Evolutionary conservation across 2,888 invertebrate species (phyloP).

Genomic region (Zonitis immaculata): DNA sequence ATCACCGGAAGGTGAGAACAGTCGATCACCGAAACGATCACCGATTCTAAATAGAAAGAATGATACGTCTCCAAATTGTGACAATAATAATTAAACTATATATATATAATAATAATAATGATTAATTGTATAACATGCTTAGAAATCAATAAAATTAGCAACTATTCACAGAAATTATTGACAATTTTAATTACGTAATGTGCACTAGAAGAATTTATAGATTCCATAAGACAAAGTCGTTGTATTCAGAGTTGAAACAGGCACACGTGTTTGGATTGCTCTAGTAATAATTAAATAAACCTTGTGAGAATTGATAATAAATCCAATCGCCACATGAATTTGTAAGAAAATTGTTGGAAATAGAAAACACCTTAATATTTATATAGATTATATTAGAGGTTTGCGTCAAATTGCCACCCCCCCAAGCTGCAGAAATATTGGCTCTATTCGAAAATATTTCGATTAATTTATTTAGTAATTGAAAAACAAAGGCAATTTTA

Average conservation of each 20-base stretch:
- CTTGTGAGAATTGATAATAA: too few relatives aligned
- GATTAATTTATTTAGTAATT: too few relatives aligned
- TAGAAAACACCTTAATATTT: too few relatives aligned
- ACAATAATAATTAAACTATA: neutral
- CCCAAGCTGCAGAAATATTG: too few relatives aligned
- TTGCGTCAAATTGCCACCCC: neutral
- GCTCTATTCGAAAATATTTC: too few relatives aligned
- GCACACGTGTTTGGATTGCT: neutral
- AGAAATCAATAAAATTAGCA: neutral
- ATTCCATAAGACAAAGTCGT: too few relatives aligned
- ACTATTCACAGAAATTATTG: neutral
- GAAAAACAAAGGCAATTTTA: neutral
- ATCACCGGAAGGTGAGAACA: conserved; percentile 59
- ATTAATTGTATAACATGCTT: neutral
- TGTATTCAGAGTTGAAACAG: neutral
- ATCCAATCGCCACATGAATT: too few relatives aligned
- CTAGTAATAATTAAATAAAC: neutral
- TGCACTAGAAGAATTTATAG: too few relatives aligned
- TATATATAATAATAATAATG: too few relatives aligned
- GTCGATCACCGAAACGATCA: conserved; percentile 52
- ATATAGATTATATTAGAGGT: neutral
- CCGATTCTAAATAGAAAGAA: conserved; percentile 39
- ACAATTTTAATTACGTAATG: neutral
- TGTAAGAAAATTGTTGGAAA: too few relatives aligned
- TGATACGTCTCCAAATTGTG: neutral